Conservation (phyloP, 2,888 invertebrate genomes). For the Bombylius major region DNA sequence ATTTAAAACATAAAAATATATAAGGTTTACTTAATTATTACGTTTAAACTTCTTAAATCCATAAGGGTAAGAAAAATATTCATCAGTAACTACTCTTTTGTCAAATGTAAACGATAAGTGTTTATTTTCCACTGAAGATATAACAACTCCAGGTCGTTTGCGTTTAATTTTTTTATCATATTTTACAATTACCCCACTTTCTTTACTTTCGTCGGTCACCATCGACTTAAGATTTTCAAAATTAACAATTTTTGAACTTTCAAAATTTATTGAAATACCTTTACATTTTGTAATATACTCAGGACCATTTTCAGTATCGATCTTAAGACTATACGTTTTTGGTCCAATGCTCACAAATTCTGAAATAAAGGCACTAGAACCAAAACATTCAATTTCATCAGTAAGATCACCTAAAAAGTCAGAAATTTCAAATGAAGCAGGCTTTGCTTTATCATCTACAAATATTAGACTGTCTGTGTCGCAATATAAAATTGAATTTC, state of each 20-base stretch:
- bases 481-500: background rate
- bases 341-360: slow-evolving; percentile 1
- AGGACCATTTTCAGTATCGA: background rate
- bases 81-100: background rate
- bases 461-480: slow-evolving; percentile 1
- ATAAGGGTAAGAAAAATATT: too few species aligned
- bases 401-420: slow-evolving; percentile 3
- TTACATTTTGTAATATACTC: slow-evolving; percentile 2
- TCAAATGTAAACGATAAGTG: slow-evolving; percentile 1
- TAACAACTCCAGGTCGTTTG: background rate
- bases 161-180: background rate
- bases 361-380: slow-evolving; percentile 1
- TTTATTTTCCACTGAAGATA: background rate
- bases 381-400: slow-evolving; percentile 1
- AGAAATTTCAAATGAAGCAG: too few species aligned
- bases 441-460: too few species aligned
- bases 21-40: too few species aligned
- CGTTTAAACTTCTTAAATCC: background rate
- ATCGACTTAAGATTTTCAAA: background rate
- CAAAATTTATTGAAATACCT: background rate
- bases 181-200: background rate
- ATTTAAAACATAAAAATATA: too few species aligned
- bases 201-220: too few species aligned
- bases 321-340: slow-evolving; percentile 1
- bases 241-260: background rate